Evolutionary conservation across 2,113 vertebrate species (phyloP).

Genomic region (Onychostruthus taczanowskii): DNA sequence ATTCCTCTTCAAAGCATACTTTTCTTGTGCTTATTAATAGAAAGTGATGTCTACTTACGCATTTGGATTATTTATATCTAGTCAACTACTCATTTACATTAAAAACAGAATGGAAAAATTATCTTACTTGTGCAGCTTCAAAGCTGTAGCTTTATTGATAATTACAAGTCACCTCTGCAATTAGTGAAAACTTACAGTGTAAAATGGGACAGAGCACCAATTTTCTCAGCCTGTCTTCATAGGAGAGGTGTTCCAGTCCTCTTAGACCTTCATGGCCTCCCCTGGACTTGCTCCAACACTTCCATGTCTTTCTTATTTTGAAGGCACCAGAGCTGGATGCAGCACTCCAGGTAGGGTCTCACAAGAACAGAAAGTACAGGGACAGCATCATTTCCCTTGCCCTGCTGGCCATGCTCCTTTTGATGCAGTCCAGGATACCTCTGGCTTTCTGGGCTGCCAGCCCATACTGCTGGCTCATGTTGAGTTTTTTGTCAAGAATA

Average conservation of each 20-base stretch:
- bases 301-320: not conserved
- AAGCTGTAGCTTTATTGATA: not conserved
- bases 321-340: not conserved
- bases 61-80: slow-evolving; percentile 35
- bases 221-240: not conserved
- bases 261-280: not conserved
- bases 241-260: not conserved
- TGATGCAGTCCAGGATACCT: not conserved
- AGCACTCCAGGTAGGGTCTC: not conserved
- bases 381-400: rapidly evolving
- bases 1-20: slow-evolving; percentile 11
- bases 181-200: not conserved
- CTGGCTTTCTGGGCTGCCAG: not conserved
- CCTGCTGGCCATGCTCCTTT: not conserved
- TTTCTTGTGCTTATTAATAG: not conserved
- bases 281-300: not conserved
- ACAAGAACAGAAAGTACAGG: not conserved
- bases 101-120: not conserved
- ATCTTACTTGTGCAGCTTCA: not conserved
- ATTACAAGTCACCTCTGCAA: not conserved
- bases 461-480: no score
- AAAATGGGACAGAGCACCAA: not conserved
- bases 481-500: not conserved
- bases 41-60: not conserved
- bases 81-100: not conserved